Percentiles rank a stretch among this genome's conserved stretches.
These are phyloP conservation scores for Meghimatium bilineatum DNA, from an alignment of 2,888 invertebrate genomes.

Conservation along the genomic window DNA sequence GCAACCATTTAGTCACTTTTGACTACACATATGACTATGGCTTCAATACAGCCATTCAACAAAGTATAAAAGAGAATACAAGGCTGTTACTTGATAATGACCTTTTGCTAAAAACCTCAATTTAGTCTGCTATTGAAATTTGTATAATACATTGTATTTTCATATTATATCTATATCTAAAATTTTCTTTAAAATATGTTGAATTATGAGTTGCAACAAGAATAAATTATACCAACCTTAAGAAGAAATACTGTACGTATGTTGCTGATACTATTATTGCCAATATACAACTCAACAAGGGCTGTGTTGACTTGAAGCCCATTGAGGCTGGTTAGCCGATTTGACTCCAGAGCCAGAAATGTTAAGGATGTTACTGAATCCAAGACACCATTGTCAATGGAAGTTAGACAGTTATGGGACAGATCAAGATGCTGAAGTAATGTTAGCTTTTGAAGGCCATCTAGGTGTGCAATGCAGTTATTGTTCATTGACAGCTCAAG, in stretches of 20 bases:
- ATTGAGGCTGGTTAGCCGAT: constrained; percentile 68
- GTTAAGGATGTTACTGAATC: constrained; percentile 64
- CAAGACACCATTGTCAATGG: constrained; percentile 68
- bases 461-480: constrained; percentile 73
- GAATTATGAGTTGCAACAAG: background rate
- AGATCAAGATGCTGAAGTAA: constrained; percentile 71
- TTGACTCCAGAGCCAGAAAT: constrained; percentile 74
- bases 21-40: too few species aligned
- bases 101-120: too few species aligned
- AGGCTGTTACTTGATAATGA: too few species aligned
- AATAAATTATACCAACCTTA: constrained; percentile 65
- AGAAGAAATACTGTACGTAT: constrained; percentile 75
- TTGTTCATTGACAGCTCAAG: constrained; percentile 75
- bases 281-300: constrained; percentile 75
- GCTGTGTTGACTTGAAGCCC: constrained; percentile 68
- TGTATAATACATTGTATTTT: background rate
- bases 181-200: background rate
- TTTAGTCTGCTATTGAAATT: too few species aligned
- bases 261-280: constrained; percentile 74
- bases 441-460: constrained; percentile 68
- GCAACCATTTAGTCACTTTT: too few species aligned
- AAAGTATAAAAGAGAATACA: too few species aligned
- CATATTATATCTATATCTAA: background rate
- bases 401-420: constrained; percentile 72
- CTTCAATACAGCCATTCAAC: too few species aligned